phyloP scores from a whole-genome alignment of 2,888 invertebrate species.

The Sicus ferrugineus region DNA sequence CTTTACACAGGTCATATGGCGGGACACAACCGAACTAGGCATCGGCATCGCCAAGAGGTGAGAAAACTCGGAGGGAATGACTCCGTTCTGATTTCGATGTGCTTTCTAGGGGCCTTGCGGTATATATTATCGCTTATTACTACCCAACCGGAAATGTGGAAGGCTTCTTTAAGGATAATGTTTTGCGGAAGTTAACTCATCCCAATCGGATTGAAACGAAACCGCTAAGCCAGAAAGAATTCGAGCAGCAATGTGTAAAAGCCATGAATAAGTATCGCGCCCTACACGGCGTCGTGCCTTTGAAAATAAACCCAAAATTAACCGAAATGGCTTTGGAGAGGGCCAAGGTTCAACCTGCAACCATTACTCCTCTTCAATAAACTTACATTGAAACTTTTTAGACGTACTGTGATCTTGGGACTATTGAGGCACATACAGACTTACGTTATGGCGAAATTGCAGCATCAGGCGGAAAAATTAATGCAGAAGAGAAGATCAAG shows the following conservation, averaged over 20 bases:
- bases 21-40: slow-evolving; percentile 75
- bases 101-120: background rate
- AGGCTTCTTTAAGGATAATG: slow-evolving; percentile 33
- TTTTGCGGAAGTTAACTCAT: background rate
- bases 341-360: background rate
- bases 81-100: no score
- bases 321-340: slow-evolving; percentile 71
- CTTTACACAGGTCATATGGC: slow-evolving; percentile 84
- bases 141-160: slow-evolving; percentile 8
- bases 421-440: background rate
- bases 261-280: slow-evolving; percentile 76
- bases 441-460: slow-evolving; percentile 74
- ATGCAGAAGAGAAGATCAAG: slow-evolving; percentile 77
- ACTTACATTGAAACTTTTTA: background rate
- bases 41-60: slow-evolving; percentile 35
- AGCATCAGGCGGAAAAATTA: slow-evolving; percentile 74
- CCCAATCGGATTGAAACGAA: background rate
- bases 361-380: background rate
- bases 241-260: slow-evolving; percentile 30
- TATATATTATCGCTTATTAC: slow-evolving; percentile 1
- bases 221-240: background rate
- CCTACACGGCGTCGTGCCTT: slow-evolving; percentile 74
- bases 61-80: slow-evolving; percentile 13
- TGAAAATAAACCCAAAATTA: slow-evolving; percentile 72
- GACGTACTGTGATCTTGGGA: slow-evolving; percentile 46